Evolutionary conservation across 1,140 invertebrate species (phyloP).

Genomic region (Potamilus streckersoni): DNA sequence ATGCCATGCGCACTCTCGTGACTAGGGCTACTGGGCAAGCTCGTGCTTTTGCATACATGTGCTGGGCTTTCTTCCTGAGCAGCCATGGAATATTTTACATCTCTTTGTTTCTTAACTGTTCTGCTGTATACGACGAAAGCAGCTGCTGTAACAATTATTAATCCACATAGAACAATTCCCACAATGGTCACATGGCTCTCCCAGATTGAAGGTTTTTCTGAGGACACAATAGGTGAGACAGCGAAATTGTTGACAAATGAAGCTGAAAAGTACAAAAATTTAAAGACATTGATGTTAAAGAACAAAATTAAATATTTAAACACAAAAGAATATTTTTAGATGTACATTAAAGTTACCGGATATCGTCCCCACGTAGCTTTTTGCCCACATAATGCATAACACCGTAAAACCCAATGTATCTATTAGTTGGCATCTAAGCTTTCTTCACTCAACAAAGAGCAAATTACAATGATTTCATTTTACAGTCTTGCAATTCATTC

Average conservation of each 20-base stretch:
- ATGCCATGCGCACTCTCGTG: slow-evolving; percentile 48
- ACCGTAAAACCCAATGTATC: too few species aligned
- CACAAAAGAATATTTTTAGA: not conserved
- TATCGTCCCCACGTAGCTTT: too few species aligned
- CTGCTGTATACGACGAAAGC: slow-evolving; percentile 53
- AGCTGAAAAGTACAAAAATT: not conserved
- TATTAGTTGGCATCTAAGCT: too few species aligned
- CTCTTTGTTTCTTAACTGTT: slow-evolving; percentile 34
- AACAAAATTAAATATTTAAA: not conserved
- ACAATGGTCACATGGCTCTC: slow-evolving; percentile 53
- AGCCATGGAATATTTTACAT: slow-evolving; percentile 55
- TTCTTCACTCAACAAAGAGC: too few species aligned
- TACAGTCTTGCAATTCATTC: too few species aligned
- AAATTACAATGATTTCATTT: too few species aligned
- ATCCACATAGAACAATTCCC: slow-evolving; percentile 52
- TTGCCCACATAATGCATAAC: too few species aligned
- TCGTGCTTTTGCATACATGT: slow-evolving; percentile 48
- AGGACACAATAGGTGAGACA: slow-evolving; percentile 7
- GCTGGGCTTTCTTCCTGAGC: slow-evolving; percentile 50
- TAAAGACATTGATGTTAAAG: not conserved
- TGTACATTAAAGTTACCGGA: too few species aligned
- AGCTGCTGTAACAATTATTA: slow-evolving; percentile 45
- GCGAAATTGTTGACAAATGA: slow-evolving; percentile 10
- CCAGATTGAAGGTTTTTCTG: slow-evolving; percentile 36
- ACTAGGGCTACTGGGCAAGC: slow-evolving; percentile 47